Conservation (phyloP, 2,113 vertebrate species). For the Pterocles orientalis region DNA sequence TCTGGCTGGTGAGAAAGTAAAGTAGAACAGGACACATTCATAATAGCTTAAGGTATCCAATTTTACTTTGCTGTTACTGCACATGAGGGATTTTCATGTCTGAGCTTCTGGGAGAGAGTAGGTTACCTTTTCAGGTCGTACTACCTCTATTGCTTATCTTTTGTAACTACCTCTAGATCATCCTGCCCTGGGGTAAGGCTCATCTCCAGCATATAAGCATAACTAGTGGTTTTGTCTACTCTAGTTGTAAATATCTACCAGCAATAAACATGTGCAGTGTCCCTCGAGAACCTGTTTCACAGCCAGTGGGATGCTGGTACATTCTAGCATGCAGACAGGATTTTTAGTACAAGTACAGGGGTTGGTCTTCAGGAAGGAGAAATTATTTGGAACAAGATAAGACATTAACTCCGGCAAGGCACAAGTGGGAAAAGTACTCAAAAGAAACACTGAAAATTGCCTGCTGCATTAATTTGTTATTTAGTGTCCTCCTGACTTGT, state of each 20-base stretch:
- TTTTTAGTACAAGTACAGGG: background rate
- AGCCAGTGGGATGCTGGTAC: background rate
- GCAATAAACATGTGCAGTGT: background rate
- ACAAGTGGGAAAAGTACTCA: background rate
- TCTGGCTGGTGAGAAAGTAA: background rate
- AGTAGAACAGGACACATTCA: background rate
- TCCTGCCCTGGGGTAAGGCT: background rate
- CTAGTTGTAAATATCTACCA: background rate
- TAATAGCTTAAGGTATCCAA: background rate
- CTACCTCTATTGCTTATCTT: background rate
- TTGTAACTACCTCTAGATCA: background rate
- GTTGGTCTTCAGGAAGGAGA: background rate
- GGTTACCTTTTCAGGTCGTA: background rate
- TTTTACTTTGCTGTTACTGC: background rate
- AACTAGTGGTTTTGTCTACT: background rate
- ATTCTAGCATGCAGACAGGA: background rate
- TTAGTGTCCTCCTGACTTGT: background rate
- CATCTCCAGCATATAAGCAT: background rate
- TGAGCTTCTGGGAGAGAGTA: background rate
- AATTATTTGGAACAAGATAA: background rate
- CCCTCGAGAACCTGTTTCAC: background rate
- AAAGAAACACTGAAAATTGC: background rate
- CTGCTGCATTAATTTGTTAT: background rate
- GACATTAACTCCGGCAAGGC: background rate
- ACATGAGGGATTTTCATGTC: background rate